Conservation (phyloP, 2,888 invertebrate genomes). For the Zelleria hepariella region DNA sequence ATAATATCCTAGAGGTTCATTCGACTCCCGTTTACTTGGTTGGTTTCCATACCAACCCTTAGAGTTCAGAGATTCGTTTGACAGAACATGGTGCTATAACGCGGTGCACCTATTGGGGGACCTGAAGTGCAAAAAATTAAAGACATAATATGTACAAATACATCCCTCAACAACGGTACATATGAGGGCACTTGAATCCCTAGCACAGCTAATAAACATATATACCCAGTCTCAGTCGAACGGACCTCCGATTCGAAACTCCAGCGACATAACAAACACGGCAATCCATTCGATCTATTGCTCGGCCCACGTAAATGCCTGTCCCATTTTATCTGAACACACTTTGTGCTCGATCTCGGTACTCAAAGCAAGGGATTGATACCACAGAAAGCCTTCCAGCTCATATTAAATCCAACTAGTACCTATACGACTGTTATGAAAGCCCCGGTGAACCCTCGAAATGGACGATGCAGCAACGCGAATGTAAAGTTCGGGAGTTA, state of each 20-base stretch:
- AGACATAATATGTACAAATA: background rate
- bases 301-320: constrained; percentile 50
- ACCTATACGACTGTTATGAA: too few species aligned
- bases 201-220: background rate
- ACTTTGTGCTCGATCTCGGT: constrained; percentile 13
- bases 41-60: too few species aligned
- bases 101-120: too few species aligned
- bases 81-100: too few species aligned
- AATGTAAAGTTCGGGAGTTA: too few species aligned
- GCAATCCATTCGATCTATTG: constrained; percentile 32
- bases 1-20: too few species aligned
- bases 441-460: too few species aligned
- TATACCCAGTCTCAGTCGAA: background rate
- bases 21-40: too few species aligned
- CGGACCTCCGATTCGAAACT: background rate
- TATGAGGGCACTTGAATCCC: background rate
- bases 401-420: too few species aligned
- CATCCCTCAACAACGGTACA: background rate
- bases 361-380: background rate
- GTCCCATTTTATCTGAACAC: constrained; percentile 46
- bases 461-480: too few species aligned
- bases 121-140: too few species aligned
- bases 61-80: too few species aligned
- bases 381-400: background rate
- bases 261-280: background rate